These are phyloP conservation scores for Oasisia sp. DNA, from an alignment of 2,888 invertebrate species.

Conservation along the genomic window DNA sequence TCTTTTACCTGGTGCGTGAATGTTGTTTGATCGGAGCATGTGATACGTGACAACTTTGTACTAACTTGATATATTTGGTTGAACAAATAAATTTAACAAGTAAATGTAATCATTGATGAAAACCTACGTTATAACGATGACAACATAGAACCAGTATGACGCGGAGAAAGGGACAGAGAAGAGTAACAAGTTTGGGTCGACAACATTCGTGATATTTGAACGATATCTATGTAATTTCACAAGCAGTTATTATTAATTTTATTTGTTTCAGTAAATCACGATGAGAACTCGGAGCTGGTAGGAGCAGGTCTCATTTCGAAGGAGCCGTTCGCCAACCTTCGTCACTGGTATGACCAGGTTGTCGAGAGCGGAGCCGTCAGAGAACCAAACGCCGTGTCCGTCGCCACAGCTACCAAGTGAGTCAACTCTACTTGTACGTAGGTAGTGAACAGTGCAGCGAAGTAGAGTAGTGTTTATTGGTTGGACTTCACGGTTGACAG, in stretches of 20 bases:
- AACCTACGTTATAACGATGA: not conserved
- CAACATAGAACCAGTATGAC: not conserved
- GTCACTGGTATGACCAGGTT: conserved; percentile 86
- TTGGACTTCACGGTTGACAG: too few species aligned
- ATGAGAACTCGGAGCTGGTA: conserved; percentile 22
- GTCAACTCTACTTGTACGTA: not conserved
- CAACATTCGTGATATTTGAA: not conserved
- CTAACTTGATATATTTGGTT: too few species aligned
- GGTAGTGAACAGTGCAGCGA: too few species aligned
- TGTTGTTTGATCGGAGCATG: too few species aligned
- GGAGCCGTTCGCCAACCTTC: conserved; percentile 65
- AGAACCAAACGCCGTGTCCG: conserved; percentile 92
- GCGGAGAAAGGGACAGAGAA: too few species aligned
- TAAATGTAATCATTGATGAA: too few species aligned
- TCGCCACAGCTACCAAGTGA: conserved; percentile 87
- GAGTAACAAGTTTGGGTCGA: not conserved
- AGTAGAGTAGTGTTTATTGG: too few species aligned
- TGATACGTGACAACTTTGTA: too few species aligned
- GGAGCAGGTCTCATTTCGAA: conserved; percentile 27
- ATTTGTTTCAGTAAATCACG: conserved; percentile 5
- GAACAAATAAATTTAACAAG: too few species aligned
- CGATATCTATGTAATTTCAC: not conserved
- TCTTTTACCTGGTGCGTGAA: too few species aligned
- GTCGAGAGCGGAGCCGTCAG: conserved; percentile 76
- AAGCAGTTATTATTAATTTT: not conserved